Evolutionary conservation across 2,888 invertebrate genomes (phyloP), one percentile per base, ranked within the genome.

Genomic region (Lottia gigantea): DNA sequence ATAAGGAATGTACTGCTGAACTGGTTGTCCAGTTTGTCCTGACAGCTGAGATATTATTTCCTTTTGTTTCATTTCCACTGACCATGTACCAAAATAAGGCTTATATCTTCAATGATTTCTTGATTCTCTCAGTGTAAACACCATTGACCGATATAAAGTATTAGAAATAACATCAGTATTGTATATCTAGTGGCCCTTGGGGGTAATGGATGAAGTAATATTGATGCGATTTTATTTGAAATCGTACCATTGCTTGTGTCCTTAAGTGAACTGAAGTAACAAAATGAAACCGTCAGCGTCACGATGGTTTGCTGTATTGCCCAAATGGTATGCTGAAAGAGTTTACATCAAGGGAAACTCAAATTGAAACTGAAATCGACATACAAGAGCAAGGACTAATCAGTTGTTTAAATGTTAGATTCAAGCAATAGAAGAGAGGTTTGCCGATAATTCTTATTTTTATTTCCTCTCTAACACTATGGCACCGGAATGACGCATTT

Each of bases 401-500:
- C 40, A 8, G 40, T 40, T 40, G 40, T 40, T 40, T 40, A 11
- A 40, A 8, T 40, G 40, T 40, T 40, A 4, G 40, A 40, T 40
- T 40, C 40, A 40, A 40, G 8, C 55, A 55, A 55, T 19, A 23
- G 55, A 19, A 12, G 55, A 49, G n/a, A 55, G 23, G 19, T 55
- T 55, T 55, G 55, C 15, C 55, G 23, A 55, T 55, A 55, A 55
- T 23, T 55, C 55, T 19, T 19, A 55, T 55, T 23, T 55, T 55
- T 55, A 23, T 55, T 23, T 55, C 40, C 40, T 40, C 40, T 55
- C 55, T 14, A 55, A n/a, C 23, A 23, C 55, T 55, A 55, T 55
- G 19, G 55, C 23, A 23, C 55, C 55, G 55, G 55, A 55, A 55
- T 55, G 55, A 55, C 55, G 55, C 55, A 55, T 55, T 55, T 55